phyloP scores from a whole-genome alignment of 2,888 invertebrate species.

The Philaethria dido region DNA sequence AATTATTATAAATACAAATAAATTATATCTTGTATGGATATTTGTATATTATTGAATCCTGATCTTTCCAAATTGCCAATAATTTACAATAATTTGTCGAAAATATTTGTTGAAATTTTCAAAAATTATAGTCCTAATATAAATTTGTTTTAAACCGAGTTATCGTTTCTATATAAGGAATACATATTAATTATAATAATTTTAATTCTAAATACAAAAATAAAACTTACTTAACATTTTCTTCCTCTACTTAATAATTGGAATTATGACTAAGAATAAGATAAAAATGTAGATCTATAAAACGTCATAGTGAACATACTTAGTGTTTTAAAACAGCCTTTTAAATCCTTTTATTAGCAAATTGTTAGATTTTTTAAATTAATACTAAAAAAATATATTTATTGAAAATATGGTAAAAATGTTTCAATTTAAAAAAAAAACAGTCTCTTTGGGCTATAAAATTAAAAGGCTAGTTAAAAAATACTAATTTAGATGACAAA shows the following conservation, averaged over 20 bases:
- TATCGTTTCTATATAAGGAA: slow-evolving; percentile 15
- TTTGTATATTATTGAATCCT: neutral
- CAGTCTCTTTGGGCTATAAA: slow-evolving; percentile 13
- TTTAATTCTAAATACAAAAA: slow-evolving; percentile 37
- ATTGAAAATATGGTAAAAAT: neutral
- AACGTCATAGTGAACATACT: slow-evolving; percentile 12
- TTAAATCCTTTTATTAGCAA: neutral
- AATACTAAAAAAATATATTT: neutral
- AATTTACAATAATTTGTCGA: neutral
- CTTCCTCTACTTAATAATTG: slow-evolving; percentile 15
- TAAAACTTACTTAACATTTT: slow-evolving; percentile 35
- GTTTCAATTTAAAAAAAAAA: slow-evolving; percentile 1
- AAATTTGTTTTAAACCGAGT: neutral
- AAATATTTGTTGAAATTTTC: neutral
- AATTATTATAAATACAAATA: neutral
- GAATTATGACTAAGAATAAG: slow-evolving; percentile 27
- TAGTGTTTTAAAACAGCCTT: slow-evolving; percentile 19
- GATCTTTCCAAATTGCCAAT: neutral
- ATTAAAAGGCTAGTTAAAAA: slow-evolving; percentile 8
- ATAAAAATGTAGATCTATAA: slow-evolving; percentile 24
- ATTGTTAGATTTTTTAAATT: neutral
- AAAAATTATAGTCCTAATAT: slow-evolving; percentile 19
- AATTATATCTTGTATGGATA: neutral
- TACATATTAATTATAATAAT: slow-evolving; percentile 13
- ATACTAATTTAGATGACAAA: slow-evolving; percentile 1